Conservation (phyloP, 2,113 vertebrate species). For the Eclectus roratus region DNA sequence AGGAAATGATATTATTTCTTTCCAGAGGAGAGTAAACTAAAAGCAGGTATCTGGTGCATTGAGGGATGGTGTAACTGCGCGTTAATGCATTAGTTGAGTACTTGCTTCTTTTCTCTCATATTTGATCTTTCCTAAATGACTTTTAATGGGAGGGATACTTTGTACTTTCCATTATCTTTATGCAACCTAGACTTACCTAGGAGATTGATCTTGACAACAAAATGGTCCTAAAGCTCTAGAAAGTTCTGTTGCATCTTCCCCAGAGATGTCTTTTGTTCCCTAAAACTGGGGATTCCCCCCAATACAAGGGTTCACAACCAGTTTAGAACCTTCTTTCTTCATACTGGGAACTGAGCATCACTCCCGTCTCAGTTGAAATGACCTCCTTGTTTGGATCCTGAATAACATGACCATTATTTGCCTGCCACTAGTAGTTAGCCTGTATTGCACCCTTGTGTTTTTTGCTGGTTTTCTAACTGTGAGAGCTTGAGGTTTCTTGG, state of each 20-base stretch:
- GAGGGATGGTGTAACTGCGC: background rate
- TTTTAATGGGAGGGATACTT: background rate
- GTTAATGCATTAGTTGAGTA: background rate
- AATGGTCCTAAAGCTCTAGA: background rate
- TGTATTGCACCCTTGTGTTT: background rate
- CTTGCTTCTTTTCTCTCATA: background rate
- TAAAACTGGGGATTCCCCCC: background rate
- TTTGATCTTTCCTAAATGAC: background rate
- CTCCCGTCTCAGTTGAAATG: background rate
- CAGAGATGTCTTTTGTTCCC: background rate
- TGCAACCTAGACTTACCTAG: background rate
- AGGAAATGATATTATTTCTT: background rate
- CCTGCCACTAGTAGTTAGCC: background rate
- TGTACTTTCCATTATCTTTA: background rate
- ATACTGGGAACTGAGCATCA: background rate
- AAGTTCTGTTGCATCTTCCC: background rate
- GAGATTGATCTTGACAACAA: background rate
- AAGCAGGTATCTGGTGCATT: background rate
- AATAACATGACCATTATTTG: accelerated
- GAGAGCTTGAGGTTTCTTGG: background rate
- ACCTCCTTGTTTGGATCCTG: background rate
- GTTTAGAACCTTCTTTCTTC: background rate
- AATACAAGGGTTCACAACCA: background rate
- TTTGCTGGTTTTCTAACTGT: background rate
- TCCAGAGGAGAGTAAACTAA: background rate